These are phyloP conservation scores for Bombyx huttoni DNA, from an alignment of 2,888 invertebrate species.

Conservation along the genomic window DNA sequence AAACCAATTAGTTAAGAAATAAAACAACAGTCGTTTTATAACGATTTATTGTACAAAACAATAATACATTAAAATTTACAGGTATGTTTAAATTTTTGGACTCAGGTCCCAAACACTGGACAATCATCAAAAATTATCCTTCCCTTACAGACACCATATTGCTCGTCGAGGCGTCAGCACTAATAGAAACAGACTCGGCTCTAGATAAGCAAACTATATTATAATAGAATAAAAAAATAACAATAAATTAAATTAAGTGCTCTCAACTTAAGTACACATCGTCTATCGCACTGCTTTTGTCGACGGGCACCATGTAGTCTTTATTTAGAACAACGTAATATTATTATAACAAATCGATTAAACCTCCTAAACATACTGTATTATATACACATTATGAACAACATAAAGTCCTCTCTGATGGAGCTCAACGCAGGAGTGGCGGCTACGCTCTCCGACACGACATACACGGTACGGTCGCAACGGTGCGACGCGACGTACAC, in stretches of 20 bases:
- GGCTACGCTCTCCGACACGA: conserved; percentile 13
- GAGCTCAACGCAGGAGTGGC: conserved; percentile 36
- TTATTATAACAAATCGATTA: conserved; percentile 59
- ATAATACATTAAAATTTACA: conserved; percentile 75
- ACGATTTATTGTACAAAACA: conserved; percentile 75
- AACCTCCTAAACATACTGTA: conserved; percentile 71
- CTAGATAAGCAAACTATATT: conserved; percentile 70
- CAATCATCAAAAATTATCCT: conserved; percentile 59
- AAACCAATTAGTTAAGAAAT: conserved; percentile 15
- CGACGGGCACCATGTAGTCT: conserved; percentile 73
- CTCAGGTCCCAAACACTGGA: conserved; percentile 70
- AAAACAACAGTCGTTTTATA: conserved; percentile 63
- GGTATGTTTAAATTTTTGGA: conserved; percentile 72
- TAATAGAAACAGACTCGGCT: conserved; percentile 68
- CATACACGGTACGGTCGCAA: too few relatives aligned
- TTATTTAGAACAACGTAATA: conserved; percentile 67
- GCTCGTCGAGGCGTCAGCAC: conserved; percentile 72
- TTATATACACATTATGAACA: conserved; percentile 72
- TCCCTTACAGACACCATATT: conserved; percentile 71
- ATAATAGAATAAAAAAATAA: conserved; percentile 66
- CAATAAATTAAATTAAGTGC: conserved; percentile 68
- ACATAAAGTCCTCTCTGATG: conserved; percentile 57
- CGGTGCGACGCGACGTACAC: conserved; percentile 22
- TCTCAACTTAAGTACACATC: conserved; percentile 71
- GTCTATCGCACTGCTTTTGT: conserved; percentile 68